Conservation (phyloP, 2,888 invertebrate species). For the Parascotia fuliginaria region DNA sequence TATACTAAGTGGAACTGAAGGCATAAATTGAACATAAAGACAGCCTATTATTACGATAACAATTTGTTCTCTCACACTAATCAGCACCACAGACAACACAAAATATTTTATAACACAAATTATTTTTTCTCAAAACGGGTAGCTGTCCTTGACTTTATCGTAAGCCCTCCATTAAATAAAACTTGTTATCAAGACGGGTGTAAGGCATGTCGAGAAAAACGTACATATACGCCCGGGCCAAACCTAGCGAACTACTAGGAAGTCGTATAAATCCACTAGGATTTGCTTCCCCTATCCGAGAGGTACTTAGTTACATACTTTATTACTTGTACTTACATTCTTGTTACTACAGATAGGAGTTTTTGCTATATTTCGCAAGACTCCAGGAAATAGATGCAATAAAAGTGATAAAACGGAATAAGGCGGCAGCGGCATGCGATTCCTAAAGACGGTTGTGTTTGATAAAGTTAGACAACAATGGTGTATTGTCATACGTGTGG, state of each 20-base stretch:
- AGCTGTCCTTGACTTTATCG: slow-evolving; percentile 2
- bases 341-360: no score
- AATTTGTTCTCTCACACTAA: no score
- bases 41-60: no score
- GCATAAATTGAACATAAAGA: no score
- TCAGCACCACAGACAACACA: no score
- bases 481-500: no score
- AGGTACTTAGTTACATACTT: slow-evolving; percentile 18
- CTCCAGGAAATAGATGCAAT: no score
- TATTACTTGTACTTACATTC: slow-evolving; percentile 9
- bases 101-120: background rate
- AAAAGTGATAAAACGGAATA: no score
- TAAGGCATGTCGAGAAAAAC: slow-evolving; percentile 24
- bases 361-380: background rate
- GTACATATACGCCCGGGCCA: slow-evolving; percentile 4
- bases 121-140: background rate
- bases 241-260: slow-evolving; percentile 14
- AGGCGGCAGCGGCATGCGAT: no score
- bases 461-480: no score
- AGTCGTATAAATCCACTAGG: slow-evolving; percentile 37
- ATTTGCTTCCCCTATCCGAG: slow-evolving; percentile 31
- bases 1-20: no score
- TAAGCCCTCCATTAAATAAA: slow-evolving; percentile 24
- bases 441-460: no score
- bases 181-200: slow-evolving; percentile 22